Evolutionary conservation across 1,140 invertebrate species (phyloP).

Genomic region (Oscheius sp.): DNA sequence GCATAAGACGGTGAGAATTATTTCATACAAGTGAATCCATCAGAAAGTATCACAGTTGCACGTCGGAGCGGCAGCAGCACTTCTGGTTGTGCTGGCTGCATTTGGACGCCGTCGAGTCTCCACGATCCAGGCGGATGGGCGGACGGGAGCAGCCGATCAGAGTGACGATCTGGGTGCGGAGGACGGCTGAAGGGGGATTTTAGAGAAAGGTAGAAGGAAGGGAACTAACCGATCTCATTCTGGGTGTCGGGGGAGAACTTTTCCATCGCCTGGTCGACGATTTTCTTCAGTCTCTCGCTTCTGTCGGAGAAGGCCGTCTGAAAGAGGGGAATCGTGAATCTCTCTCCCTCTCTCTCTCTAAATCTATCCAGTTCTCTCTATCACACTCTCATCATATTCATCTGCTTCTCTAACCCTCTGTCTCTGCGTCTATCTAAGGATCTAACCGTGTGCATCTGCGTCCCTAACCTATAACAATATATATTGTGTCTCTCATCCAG

Average conservation of each 20-base stretch:
- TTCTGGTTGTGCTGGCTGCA: not conserved
- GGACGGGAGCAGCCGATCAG: conserved; percentile 26
- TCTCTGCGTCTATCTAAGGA: no score
- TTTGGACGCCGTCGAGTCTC: not conserved
- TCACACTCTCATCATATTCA: not conserved
- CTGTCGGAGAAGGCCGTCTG: conserved; percentile 21
- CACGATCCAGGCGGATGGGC: not conserved
- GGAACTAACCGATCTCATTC: conserved; percentile 38
- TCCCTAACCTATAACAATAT: no score
- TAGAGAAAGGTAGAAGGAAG: not conserved
- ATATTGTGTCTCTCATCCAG: no score
- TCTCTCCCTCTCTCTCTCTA: no score
- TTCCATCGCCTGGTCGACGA: not conserved
- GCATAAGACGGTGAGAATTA: no score
- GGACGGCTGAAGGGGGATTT: not conserved
- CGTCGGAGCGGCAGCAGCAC: not conserved
- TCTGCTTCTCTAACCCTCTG: no score
- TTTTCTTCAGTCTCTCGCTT: conserved; percentile 6
- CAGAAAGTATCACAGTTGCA: not conserved
- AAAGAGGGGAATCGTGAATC: not conserved
- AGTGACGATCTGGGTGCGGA: conserved; percentile 18
- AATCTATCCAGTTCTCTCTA: no score
- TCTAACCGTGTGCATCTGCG: no score
- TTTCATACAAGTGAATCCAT: no score
- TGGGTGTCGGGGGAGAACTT: conserved; percentile 19